Evolutionary conservation across 30 jellyfish, hydroid and myxozoan species (phyloP).

Genomic region (Cassiopea xamachana): DNA sequence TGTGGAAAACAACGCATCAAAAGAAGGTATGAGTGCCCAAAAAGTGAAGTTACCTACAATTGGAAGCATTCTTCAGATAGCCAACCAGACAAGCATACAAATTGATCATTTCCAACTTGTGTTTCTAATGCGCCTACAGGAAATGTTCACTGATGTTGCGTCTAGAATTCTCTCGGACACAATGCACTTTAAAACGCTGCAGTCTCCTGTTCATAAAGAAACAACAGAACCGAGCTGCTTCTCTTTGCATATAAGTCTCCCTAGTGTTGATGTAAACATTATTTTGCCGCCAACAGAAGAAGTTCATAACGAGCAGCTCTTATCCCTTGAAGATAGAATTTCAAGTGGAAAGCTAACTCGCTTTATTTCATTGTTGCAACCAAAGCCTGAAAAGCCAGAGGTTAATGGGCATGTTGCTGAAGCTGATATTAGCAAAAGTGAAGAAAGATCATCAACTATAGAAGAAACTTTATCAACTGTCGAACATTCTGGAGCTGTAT

Average conservation of each 20-base stretch:
- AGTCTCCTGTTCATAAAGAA: constrained; percentile 46
- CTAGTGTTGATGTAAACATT: constrained; percentile 74
- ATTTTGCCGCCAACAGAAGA: constrained; percentile 82
- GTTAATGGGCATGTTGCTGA: background rate
- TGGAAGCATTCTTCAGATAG: constrained; percentile 67
- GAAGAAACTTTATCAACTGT: constrained; percentile 10
- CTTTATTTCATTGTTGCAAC: constrained; percentile 5
- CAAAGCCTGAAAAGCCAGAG: background rate
- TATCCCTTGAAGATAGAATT: constrained; percentile 57
- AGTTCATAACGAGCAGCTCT: constrained; percentile 57
- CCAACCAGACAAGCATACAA: constrained; percentile 78
- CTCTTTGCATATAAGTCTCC: constrained; percentile 70
- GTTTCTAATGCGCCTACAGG: constrained; percentile 87
- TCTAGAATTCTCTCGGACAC: constrained; percentile 70
- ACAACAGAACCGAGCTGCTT: constrained; percentile 15
- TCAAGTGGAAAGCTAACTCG: constrained; percentile 38
- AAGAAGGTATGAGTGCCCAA: background rate
- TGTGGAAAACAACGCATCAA: background rate
- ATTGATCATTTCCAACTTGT: constrained; percentile 94
- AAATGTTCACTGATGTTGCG: constrained; percentile 72
- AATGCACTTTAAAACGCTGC: constrained; percentile 35
- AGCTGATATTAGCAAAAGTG: background rate
- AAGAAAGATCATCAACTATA: background rate
- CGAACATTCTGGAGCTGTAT: background rate
- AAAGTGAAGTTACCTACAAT: constrained; percentile 51